Conservation (phyloP, 2,113 vertebrate genomes). For the Ellobius talpinus region DNA sequence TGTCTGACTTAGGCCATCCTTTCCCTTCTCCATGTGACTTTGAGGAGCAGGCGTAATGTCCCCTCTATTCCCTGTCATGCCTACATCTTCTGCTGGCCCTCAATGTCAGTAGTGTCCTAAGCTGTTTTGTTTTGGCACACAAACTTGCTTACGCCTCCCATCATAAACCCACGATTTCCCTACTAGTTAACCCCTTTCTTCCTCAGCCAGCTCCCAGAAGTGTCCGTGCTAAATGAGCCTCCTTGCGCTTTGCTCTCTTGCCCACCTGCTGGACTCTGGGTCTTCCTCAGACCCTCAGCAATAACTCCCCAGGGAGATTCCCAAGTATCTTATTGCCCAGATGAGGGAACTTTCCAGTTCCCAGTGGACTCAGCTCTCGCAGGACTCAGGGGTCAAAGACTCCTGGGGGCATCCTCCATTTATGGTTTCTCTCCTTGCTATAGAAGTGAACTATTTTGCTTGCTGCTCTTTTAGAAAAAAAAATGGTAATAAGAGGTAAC, state of each 20-base stretch:
- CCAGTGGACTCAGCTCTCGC: not conserved
- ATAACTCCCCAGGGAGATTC: not conserved
- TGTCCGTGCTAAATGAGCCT: not conserved
- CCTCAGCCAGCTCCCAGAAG: not conserved
- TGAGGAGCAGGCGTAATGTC: not conserved
- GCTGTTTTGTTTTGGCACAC: not conserved
- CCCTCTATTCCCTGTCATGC: not conserved
- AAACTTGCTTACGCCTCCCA: not conserved
- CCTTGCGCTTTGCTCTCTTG: not conserved
- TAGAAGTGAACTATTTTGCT: not conserved
- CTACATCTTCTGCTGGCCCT: not conserved
- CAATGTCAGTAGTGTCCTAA: not conserved
- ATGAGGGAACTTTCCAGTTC: not conserved
- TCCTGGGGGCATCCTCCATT: not conserved
- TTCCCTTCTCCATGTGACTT: not conserved
- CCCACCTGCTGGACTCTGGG: not conserved
- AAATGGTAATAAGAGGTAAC: not conserved
- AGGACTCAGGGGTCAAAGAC: not conserved
- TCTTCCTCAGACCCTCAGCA: not conserved
- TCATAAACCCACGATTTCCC: not conserved
- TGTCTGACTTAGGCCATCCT: not conserved
- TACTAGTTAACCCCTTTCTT: not conserved
- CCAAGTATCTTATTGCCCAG: not conserved
- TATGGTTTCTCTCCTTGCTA: not conserved
- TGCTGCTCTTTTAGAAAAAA: not conserved